Conservation (phyloP, 2,888 invertebrate species). For the Scelioninae gen. 1 region DNA sequence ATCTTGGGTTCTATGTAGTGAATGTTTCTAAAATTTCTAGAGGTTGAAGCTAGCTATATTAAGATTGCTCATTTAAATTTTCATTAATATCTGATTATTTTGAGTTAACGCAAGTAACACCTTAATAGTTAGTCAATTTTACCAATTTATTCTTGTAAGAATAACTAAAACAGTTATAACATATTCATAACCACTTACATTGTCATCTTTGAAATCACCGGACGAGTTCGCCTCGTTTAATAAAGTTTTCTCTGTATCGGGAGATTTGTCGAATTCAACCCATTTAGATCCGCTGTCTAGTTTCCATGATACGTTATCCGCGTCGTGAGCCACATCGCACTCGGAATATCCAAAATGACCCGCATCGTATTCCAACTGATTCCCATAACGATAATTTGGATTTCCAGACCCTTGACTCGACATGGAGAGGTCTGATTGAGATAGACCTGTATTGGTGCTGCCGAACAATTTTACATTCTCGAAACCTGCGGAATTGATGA, state of each 20-base stretch:
- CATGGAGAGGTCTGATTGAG: constrained; percentile 92
- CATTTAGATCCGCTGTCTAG: constrained; percentile 81
- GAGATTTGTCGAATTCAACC: constrained; percentile 83
- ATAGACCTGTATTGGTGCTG: constrained; percentile 90
- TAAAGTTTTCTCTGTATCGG: constrained; percentile 81
- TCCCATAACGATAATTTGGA: constrained; percentile 91
- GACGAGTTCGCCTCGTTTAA: constrained; percentile 76
- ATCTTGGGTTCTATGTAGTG: too few species aligned
- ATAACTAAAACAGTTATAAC: too few species aligned
- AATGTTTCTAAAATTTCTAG: too few species aligned
- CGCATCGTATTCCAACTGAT: constrained; percentile 90
- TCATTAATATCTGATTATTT: too few species aligned
- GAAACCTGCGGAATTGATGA: constrained; percentile 74
- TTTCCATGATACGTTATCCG: constrained; percentile 80
- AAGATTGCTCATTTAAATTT: too few species aligned
- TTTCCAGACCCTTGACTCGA: constrained; percentile 90
- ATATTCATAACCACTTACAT: constrained; percentile 60
- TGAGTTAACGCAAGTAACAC: too few species aligned
- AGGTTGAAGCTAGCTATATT: too few species aligned
- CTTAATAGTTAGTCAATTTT: too few species aligned
- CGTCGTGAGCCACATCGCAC: constrained; percentile 85
- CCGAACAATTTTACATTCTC: constrained; percentile 85
- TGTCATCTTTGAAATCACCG: constrained; percentile 76
- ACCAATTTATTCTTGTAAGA: too few species aligned
- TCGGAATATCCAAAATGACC: constrained; percentile 89